Percentiles rank a stretch among this genome's conserved stretches.
Conservation (phyloP, 2,888 invertebrate species). For the Drosophila maculinotata region DNA sequence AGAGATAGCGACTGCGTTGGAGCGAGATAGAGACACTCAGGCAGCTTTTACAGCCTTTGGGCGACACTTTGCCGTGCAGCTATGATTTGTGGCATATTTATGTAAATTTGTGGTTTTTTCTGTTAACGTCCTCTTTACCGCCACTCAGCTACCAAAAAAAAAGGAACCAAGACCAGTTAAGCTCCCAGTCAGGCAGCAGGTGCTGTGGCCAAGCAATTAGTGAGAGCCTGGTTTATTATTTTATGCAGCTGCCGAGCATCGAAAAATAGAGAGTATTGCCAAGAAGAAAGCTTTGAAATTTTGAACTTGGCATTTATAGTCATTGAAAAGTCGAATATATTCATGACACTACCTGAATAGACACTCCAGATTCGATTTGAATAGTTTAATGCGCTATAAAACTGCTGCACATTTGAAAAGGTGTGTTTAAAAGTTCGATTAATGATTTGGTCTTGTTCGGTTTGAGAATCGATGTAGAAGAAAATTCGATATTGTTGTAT, state of each 20-base stretch:
- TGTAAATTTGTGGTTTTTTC: slow-evolving; percentile 79
- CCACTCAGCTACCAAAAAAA: slow-evolving; percentile 21
- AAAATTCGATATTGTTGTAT: too few species aligned
- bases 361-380: slow-evolving; percentile 3
- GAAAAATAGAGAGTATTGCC: slow-evolving; percentile 1
- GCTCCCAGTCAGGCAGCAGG: slow-evolving; percentile 66
- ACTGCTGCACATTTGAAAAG: too few species aligned
- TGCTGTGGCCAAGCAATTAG: slow-evolving; percentile 79
- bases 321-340: slow-evolving; percentile 14
- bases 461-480: too few species aligned
- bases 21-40: neutral
- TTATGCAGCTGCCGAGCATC: slow-evolving; percentile 30
- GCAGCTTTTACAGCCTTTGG: slow-evolving; percentile 28
- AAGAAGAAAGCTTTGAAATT: slow-evolving; percentile 6
- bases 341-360: slow-evolving; percentile 9
- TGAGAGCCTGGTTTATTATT: slow-evolving; percentile 55
- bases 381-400: neutral
- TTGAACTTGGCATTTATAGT: neutral
- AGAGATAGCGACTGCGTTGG: neutral
- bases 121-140: slow-evolving; percentile 45
- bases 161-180: slow-evolving; percentile 20
- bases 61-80: slow-evolving; percentile 57
- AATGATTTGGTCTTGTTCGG: too few species aligned
- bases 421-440: too few species aligned
- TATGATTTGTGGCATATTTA: slow-evolving; percentile 83